Percentiles rank a stretch among this genome's conserved stretches.
phyloP scores from a whole-genome alignment of 2,888 invertebrate genomes.

The Apantesis nais region DNA sequence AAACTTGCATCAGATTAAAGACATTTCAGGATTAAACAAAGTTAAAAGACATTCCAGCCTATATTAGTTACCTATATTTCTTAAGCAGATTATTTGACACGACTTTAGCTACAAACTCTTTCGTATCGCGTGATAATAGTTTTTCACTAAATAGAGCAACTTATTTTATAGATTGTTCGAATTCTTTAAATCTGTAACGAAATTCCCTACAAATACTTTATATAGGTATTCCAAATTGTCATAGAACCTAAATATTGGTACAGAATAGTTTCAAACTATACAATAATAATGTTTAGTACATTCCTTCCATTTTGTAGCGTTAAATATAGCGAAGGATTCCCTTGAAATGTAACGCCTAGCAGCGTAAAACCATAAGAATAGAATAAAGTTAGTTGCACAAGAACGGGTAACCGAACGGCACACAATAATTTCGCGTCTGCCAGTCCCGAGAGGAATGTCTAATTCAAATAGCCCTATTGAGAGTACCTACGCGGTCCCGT shows the following conservation, averaged over 20 bases:
- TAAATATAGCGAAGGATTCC: background rate
- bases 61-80: too few species aligned
- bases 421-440: constrained; percentile 53
- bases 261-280: background rate
- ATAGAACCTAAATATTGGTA: background rate
- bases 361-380: constrained; percentile 8
- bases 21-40: too few species aligned
- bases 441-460: constrained; percentile 56
- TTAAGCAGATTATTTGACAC: too few species aligned
- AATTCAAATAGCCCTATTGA: constrained; percentile 64
- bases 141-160: too few species aligned
- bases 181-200: background rate
- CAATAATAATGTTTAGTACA: background rate
- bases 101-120: too few species aligned
- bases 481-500: constrained; percentile 55
- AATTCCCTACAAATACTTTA: too few species aligned
- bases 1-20: too few species aligned
- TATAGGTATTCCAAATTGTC: background rate
- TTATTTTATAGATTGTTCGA: background rate
- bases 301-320: background rate
- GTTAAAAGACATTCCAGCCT: too few species aligned
- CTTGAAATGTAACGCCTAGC: background rate
- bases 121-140: too few species aligned
- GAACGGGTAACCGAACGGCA: constrained; percentile 45
- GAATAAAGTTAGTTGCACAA: constrained; percentile 31